These are phyloP conservation scores for Saguinus imperator DNA, from an alignment of 2,113 vertebrate species.

Conservation along the genomic window DNA sequence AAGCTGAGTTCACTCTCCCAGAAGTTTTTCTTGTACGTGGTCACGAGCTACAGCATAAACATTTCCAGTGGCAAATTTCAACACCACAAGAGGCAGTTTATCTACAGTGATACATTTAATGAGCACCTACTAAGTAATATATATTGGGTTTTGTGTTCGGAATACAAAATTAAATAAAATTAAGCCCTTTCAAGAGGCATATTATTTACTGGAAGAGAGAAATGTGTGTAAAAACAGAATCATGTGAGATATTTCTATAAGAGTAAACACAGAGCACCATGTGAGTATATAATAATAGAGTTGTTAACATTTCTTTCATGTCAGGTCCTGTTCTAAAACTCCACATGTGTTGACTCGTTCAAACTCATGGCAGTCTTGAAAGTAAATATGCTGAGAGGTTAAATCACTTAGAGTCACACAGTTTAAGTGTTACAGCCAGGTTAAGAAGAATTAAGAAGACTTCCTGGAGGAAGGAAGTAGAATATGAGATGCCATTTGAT, in stretches of 20 bases:
- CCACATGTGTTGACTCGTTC: not conserved
- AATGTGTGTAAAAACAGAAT: not conserved
- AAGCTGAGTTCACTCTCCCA: not conserved
- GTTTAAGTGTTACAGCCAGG: not conserved
- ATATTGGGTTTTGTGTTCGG: not conserved
- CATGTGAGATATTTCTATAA: not conserved
- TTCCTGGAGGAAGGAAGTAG: not conserved
- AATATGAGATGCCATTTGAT: not conserved
- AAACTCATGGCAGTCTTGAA: not conserved
- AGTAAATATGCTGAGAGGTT: not conserved
- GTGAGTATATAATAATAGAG: not conserved
- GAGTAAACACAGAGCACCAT: not conserved
- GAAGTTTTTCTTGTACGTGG: not conserved
- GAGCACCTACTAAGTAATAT: not conserved
- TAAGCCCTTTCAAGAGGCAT: not conserved
- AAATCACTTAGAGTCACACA: not conserved
- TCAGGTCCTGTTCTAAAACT: not conserved
- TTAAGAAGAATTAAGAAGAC: not conserved
- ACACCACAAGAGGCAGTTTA: not conserved
- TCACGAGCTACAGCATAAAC: not conserved
- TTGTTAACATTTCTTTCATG: not conserved
- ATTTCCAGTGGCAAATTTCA: not conserved
- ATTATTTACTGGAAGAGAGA: not conserved
- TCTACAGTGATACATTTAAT: not conserved
- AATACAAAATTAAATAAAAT: slow-evolving; percentile 13